phyloP scores from a whole-genome alignment of 2,888 invertebrate species.

The Anorthoa munda region DNA sequence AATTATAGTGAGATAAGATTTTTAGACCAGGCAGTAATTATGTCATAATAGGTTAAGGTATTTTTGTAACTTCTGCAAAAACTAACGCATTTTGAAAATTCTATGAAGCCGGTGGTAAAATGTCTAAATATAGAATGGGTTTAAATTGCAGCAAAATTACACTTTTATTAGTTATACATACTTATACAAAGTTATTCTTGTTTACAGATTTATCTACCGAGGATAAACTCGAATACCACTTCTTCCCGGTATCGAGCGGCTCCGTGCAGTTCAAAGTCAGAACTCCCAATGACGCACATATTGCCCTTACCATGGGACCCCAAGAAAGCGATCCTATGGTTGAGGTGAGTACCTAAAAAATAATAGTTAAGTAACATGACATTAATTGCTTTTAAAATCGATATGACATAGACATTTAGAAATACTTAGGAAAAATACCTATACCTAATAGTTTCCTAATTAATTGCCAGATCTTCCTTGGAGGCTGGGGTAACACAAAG shows the following conservation, averaged over 20 bases:
- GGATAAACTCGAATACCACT: slow-evolving; percentile 95
- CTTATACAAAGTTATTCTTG: slow-evolving; percentile 16
- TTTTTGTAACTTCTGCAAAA: background rate
- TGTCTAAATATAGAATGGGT: no score
- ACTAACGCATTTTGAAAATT: background rate
- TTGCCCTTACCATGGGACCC: slow-evolving; percentile 94
- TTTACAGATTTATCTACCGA: slow-evolving; percentile 94
- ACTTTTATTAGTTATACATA: slow-evolving; percentile 1
- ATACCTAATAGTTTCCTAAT: slow-evolving; percentile 16
- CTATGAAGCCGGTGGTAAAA: background rate
- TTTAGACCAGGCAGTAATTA: background rate
- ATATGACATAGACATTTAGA: background rate
- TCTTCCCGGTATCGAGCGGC: slow-evolving; percentile 93
- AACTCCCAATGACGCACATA: slow-evolving; percentile 95
- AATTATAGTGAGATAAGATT: background rate
- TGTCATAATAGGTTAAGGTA: background rate
- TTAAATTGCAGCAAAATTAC: slow-evolving; percentile 1
- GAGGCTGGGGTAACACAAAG: slow-evolving; percentile 97
- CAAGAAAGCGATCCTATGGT: slow-evolving; percentile 94
- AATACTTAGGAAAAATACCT: background rate
- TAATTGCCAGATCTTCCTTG: slow-evolving; percentile 93
- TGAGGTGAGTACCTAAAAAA: slow-evolving; percentile 92
- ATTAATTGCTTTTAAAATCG: background rate
- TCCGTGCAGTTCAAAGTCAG: slow-evolving; percentile 95
- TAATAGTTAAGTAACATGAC: background rate